Evolutionary conservation across 2,113 vertebrate genomes (phyloP), one percentile per base, ranked within the genome.

Genomic region (Chionis minor): DNA sequence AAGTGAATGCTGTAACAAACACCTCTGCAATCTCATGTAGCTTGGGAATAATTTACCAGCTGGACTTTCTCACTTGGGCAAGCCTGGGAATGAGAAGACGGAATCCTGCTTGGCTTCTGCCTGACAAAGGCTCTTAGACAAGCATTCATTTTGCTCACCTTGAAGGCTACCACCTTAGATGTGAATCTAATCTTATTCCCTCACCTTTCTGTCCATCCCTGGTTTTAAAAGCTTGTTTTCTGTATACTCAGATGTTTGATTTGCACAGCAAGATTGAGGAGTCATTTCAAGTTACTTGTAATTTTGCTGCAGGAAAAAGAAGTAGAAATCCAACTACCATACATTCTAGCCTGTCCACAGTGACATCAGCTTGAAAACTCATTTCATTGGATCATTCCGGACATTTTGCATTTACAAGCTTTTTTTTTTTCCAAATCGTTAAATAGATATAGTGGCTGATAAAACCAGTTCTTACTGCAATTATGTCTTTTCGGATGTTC

Each of bases 361-460:
- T 97, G 97, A 97, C 97, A 97, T 97, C 97, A 97, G 94, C 96
- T 82, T 73, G 82, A 94, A 96, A 96, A 97, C 95, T 97, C 93
- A 85, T 88, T 93, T 95, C 95, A 97, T 96, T 96, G 87, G 97
- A 94, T 92, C 94, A 47, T 92, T 97, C 87, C 0, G 6, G 74
- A 35, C 80, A 94, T 95, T 84, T 87, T 91, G 61, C 72, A 90
- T 97, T 91, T 90, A 61, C 85, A 88, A 61, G 82, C n/a, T 80
- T 2, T 88, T 80, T 86, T 74, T 87, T 65, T 55, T 66, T 40
- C 15, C 35, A 52, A 90, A 92, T 59, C 6, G 0, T 81, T 90
- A 52, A 95, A 86, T 70, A 93, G 73, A 90, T 73, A 70, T 4
- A 85, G 86, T 42, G 67, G 71, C 81, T 91, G 90, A 91, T 84